Conservation (phyloP, 1,140 invertebrate species). For the Drosophila ironensis region DNA sequence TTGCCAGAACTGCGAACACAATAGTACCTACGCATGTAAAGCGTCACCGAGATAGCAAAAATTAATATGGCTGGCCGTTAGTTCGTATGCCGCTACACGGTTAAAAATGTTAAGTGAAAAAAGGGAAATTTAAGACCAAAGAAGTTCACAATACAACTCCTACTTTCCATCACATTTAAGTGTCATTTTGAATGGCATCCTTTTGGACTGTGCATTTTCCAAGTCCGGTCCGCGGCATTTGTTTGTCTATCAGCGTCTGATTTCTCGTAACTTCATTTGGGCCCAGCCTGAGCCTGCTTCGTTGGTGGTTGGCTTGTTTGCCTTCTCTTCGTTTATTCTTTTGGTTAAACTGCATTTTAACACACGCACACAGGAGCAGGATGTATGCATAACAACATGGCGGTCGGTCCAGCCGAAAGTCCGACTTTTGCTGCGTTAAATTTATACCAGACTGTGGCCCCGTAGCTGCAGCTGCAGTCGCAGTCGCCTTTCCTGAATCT, state of each 20-base stretch:
- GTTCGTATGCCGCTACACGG: constrained; percentile 5
- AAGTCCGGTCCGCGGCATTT: constrained; percentile 13
- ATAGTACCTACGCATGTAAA: constrained; percentile 57
- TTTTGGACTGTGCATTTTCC: not conserved
- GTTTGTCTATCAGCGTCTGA: constrained; percentile 65
- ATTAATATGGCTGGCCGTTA: constrained; percentile 64
- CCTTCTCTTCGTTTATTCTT: constrained; percentile 34
- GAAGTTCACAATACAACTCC: no score
- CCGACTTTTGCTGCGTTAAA: constrained; percentile 69
- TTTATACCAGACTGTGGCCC: constrained; percentile 63
- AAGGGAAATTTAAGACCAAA: no score
- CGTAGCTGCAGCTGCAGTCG: constrained; percentile 23
- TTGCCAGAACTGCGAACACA: constrained; percentile 52
- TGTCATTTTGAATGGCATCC: no score
- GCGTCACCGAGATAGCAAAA: constrained; percentile 63
- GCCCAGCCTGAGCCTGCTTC: constrained; percentile 14
- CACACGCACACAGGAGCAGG: constrained; percentile 19
- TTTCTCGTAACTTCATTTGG: constrained; percentile 77
- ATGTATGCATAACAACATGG: constrained; percentile 65
- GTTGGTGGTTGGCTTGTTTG: constrained; percentile 17
- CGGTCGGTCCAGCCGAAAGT: constrained; percentile 68
- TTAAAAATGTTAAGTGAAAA: not conserved
- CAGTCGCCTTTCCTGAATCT: not conserved
- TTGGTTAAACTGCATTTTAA: constrained; percentile 59
- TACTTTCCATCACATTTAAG: no score